Percentiles rank a stretch among this genome's conserved stretches.
Conservation (phyloP, 1,140 invertebrate genomes). For the Anagrus nilaparvatae region DNA sequence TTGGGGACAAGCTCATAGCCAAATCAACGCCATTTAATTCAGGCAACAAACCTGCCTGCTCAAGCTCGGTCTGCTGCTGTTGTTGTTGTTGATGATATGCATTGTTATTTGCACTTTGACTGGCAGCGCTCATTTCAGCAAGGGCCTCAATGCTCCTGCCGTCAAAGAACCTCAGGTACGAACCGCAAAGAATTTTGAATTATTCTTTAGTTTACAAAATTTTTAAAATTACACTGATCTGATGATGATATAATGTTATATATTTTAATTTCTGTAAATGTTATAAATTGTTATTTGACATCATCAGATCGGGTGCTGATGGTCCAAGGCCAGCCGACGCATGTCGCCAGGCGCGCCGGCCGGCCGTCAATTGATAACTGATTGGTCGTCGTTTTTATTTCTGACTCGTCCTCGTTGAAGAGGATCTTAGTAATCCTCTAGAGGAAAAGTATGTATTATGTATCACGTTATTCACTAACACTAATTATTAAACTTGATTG, state of each 20-base stretch:
- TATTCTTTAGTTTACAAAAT: too few relatives aligned
- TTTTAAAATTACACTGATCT: too few relatives aligned
- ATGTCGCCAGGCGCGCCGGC: not conserved
- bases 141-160: conserved; percentile 28
- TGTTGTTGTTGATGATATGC: conserved; percentile 33
- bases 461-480: too few relatives aligned
- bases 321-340: not conserved
- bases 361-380: conserved; percentile 3
- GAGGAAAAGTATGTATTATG: too few relatives aligned
- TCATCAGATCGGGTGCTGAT: too few relatives aligned
- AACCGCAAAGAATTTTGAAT: conserved; percentile 38
- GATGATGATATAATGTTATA: too few relatives aligned
- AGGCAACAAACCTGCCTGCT: conserved; percentile 52
- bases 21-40: conserved; percentile 76
- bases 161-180: conserved; percentile 38
- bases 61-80: conserved; percentile 37
- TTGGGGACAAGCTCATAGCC: conserved; percentile 83
- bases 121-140: conserved; percentile 35
- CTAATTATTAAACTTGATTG: too few relatives aligned
- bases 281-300: too few relatives aligned
- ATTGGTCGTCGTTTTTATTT: too few relatives aligned
- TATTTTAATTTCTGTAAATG: too few relatives aligned
- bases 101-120: conserved; percentile 29
- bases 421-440: too few relatives aligned
- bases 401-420: too few relatives aligned